Conservation (phyloP, 2,113 vertebrate species). For the Sylvietta virens region DNA sequence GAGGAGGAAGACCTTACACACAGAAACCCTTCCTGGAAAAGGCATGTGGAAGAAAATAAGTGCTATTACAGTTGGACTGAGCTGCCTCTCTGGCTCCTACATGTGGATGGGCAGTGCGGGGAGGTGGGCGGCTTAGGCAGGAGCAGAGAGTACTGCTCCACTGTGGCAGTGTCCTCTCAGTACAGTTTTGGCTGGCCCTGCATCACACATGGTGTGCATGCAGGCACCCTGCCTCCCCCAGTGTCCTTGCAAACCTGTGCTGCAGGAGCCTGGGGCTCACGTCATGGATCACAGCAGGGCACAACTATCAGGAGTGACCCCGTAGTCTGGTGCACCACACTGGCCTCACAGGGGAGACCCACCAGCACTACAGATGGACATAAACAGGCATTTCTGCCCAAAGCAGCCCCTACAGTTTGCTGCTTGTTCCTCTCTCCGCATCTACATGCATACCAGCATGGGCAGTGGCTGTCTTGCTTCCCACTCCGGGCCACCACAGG, state of each 20-base stretch:
- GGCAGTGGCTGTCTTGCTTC: neutral
- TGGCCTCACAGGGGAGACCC: neutral
- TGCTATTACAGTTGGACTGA: neutral
- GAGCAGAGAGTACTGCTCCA: neutral
- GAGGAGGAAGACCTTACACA: neutral
- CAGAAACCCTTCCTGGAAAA: neutral
- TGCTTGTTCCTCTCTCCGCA: neutral
- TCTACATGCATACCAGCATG: neutral
- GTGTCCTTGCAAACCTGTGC: neutral
- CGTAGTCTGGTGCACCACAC: neutral
- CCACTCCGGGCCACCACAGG: rapidly evolving
- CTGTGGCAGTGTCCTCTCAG: neutral
- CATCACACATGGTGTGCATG: neutral
- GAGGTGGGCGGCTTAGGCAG: neutral
- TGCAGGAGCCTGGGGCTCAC: neutral
- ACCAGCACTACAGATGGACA: neutral
- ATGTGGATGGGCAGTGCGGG: neutral
- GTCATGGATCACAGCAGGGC: neutral
- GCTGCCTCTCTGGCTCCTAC: neutral
- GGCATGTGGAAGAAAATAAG: neutral
- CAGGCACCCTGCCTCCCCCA: neutral
- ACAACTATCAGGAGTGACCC: neutral
- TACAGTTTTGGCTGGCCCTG: neutral
- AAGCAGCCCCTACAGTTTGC: neutral
- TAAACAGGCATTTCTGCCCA: neutral